Base-by-base conservation (phyloP, 2,797 vertebrate genomes). In the Ctenopoma multispine region DNA sequence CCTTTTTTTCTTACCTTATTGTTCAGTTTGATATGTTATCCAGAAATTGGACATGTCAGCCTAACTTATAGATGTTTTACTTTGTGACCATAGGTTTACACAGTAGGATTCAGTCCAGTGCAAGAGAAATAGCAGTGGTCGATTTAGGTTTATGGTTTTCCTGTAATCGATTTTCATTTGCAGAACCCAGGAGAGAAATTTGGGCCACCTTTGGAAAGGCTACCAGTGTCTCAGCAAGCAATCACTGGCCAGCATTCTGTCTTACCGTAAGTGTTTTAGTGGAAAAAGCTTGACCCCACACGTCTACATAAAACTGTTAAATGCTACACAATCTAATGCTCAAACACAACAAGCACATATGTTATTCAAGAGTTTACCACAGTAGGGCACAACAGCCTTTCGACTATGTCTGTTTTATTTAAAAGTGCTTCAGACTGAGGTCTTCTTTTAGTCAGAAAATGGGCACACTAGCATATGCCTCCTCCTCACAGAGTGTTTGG, bases 81-180 rank as follows among this genome's bases (percentile, higher is more conserved):
- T 80, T 54, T 80, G 27, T 75, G 78, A 84, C 81, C 77, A 60
- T 20, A 76, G 56, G 57, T 73, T 69, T 64, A 53, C 51, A 47
- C 41, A 41, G 21, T 54, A 41, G 51, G 70, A 55, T 57, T 57
- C 20, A 36, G 65, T 63, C 43, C 41, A 55, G 63, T 23, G 31
- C 46, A 55, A 68, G 73, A 81, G 43, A 71, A 80, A 82, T 72
- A 40, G 38, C 63, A 36, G 34, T 57, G 59, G 59, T 75, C 63
- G 79, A 41, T 84, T 82, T 85, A 72, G 89, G 79, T 85, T 86
- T 71, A 76, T 81, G 69, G 60, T 77, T 85, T 69, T 66, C 40
- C 57, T 63, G 63, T 72, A 49, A 88, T 85, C 49, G 65, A 90
- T 87, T 89, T 84, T 79, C 61, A 83, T 88, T 85, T 79, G 54